Base-by-base conservation (phyloP, 2,113 vertebrate genomes). In the Hippocampus zosterae region DNA sequence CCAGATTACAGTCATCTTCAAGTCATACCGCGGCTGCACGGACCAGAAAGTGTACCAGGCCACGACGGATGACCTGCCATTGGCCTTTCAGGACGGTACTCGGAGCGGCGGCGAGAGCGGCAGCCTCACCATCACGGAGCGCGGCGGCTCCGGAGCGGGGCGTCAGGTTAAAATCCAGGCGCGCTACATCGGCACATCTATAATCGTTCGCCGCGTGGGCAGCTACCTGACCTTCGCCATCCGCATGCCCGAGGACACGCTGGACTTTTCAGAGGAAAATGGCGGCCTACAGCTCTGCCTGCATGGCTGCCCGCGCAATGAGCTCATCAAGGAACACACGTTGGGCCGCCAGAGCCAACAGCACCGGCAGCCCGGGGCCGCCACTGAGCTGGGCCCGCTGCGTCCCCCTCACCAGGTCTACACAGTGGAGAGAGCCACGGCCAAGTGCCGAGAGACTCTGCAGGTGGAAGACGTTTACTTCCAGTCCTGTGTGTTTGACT, bases 1-100 rank as follows among this genome's bases (percentile, higher is more conserved):
- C 27, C 81, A 94, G 93, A 93, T 94, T 82, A 94, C 93, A 0
- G 91, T 94, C 67, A 94, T 94, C 83, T 94, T 94, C 73, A 94
- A 94, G 85, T 89, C 89, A 0, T 94, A 88, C 78, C 89, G 84
- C 0, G 92, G 92, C 73, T 94, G 93, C 73, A 92, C 92, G 0
- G 93, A 94, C 67, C 93, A 94, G 88, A 93, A 93, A 82, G 93
- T 93, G 10, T 94, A 94, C 82, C 93, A 94, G 81, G 93, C 93
- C 69, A 93, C 92, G 37, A 92, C 92, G 0, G 92, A 92, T 25
- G 93, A 93, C 68, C 85, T 94, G 41, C 93, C 93, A 0, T 68
- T 89, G 3, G 93, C 93, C 3, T 94, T 94, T 76, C 91, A 91
- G 74, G 93, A 94, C 0, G 93, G 93, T n/a, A 88, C 89, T 2